phyloP scores from a whole-genome alignment of 2,888 invertebrate genomes.

The Tenthredo amoena region DNA sequence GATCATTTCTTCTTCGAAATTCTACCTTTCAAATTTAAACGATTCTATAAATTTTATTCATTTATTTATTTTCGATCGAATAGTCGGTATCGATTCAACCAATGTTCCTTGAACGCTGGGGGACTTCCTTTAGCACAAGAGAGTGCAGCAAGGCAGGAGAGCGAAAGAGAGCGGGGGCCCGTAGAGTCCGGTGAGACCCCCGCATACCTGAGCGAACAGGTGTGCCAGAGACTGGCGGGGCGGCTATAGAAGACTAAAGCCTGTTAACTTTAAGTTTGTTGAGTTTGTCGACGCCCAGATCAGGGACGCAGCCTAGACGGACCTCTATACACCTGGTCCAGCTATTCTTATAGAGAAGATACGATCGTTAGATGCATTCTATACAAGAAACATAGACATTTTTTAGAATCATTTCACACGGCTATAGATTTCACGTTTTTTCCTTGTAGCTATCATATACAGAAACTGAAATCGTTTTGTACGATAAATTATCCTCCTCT shows the following conservation, averaged over 20 bases:
- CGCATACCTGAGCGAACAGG: slow-evolving; percentile 70
- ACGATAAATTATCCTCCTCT: neutral
- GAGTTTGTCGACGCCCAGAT: slow-evolving; percentile 52
- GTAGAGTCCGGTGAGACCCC: slow-evolving; percentile 57
- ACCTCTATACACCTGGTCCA: slow-evolving; percentile 28
- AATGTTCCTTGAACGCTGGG: slow-evolving; percentile 19
- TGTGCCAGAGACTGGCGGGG: slow-evolving; percentile 61
- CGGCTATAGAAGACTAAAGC: slow-evolving; percentile 46
- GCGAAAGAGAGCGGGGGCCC: slow-evolving; percentile 40
- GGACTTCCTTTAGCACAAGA: slow-evolving; percentile 38
- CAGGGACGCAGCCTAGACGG: slow-evolving; percentile 46
- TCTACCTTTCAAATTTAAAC: neutral
- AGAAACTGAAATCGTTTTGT: neutral
- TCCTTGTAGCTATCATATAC: neutral
- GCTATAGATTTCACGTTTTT: neutral
- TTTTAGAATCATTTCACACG: slow-evolving; percentile 5
- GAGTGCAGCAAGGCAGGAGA: slow-evolving; percentile 31
- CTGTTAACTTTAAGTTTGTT: slow-evolving; percentile 53
- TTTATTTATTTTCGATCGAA: neutral
- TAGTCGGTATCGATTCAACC: neutral
- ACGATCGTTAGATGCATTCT: neutral
- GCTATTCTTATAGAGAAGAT: neutral
- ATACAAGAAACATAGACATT: neutral
- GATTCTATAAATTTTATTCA: neutral
- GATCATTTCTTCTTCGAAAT: neutral